Base-by-base conservation (phyloP, 2,888 invertebrate genomes). In the Microplitis deprimator region DNA sequence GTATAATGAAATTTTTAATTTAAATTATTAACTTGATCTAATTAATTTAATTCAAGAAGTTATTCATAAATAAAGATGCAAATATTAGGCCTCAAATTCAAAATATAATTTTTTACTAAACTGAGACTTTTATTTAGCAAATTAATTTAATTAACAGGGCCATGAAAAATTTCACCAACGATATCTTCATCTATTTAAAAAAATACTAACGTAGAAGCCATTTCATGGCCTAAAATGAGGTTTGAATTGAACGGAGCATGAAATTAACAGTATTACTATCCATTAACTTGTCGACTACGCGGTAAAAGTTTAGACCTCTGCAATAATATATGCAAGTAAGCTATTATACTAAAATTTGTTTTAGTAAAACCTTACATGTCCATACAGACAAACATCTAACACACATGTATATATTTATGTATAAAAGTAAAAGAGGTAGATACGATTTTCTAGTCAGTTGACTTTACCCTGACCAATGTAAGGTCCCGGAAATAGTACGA, bases 261-360 rank as follows among this genome's bases (percentile, higher is more conserved):
- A 79, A 79, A 79, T 79, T 79, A 79, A 77, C 76, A 69, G 75
- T 72, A 79, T 78, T 78, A 38, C 59, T 16, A 29, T 39, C 71
- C 68, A 65, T 65, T 29, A 65, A 29, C 65, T 29, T 65, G 65
- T 65, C 65, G 20, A 29, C 65, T 29, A 5, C 29, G 13, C 7
- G 38, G 13, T 20, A 29, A 65, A 65, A 2, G 20, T 65, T 65
- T 65, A 65, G 5, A 65, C 38, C 29, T 38, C 5, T 29, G 7
- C 3, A 50, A 50, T 50, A 50, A 13, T 13, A 8, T 50, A 50
- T 8, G 13, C 13, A 50, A 50, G 8, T 50, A 4, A 50, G 13
- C 50, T 50, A 50, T 50, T 4, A 50, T 13, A 5, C 50, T 61
- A 8, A 50, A 50, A 50, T 50, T 10, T 50, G 50, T 50, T 4